Evolutionary conservation across 2,797 vertebrate genomes (phyloP).

Genomic region (Tokudaia tokunoshimensis): DNA sequence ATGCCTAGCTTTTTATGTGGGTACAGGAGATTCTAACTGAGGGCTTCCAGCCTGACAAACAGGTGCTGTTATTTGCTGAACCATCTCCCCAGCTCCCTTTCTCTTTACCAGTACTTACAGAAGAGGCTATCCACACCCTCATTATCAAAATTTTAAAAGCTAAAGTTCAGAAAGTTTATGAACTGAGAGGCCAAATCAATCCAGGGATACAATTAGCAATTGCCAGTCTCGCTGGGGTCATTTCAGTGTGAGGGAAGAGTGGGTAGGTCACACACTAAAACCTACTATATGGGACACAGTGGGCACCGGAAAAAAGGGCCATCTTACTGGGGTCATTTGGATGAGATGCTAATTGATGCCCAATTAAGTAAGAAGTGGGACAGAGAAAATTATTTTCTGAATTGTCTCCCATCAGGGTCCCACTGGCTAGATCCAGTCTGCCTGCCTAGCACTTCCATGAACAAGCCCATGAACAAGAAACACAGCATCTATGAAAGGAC

Average conservation of each 20-base stretch:
- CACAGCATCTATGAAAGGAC: not conserved
- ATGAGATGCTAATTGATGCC: slow-evolving; percentile 24
- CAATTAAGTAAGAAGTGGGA: slow-evolving; percentile 56
- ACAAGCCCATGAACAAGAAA: not conserved
- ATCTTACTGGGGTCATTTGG: not conserved
- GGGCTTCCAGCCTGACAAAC: not conserved
- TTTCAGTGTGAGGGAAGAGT: not conserved
- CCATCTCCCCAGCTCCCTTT: not conserved
- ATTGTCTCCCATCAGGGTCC: not conserved
- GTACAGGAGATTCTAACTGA: not conserved
- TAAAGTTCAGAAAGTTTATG: not conserved
- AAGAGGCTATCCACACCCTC: not conserved
- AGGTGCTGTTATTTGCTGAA: not conserved
- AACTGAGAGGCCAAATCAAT: slow-evolving; percentile 9
- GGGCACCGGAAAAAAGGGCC: not conserved
- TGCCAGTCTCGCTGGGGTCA: not conserved
- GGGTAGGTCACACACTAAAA: not conserved
- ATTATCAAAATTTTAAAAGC: slow-evolving; percentile 34
- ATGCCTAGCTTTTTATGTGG: not conserved
- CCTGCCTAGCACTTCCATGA: not conserved
- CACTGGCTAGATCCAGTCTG: not conserved
- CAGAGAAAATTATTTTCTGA: slow-evolving; percentile 32
- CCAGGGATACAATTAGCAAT: not conserved
- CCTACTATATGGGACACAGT: too few relatives aligned
- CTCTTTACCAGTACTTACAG: not conserved